Evolutionary conservation across 2,888 invertebrate species (phyloP), one percentile per base, ranked within the genome.

Genomic region (Apoda limacodes): DNA sequence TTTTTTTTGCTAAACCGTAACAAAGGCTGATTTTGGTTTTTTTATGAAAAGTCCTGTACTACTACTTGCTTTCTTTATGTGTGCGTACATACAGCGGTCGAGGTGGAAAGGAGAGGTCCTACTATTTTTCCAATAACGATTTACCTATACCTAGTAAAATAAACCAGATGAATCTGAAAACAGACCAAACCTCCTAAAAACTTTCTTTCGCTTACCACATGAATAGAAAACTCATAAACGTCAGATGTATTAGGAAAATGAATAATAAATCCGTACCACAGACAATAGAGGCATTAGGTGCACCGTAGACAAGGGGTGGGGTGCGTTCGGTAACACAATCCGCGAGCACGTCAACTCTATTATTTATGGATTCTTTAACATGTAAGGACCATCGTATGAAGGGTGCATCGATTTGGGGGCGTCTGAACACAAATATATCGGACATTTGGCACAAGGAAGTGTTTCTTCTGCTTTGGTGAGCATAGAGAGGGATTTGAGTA

Each of bases 301-400:
- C 58, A 55, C 60, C 68, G 68, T 69, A 70, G 70, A 75, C 71
- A 52, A 53, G 60, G 60, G 60, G 52, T 41, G 48, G 46, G 48
- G 43, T 39, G 52, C 50, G 50, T 44, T 43, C 48, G 55, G 71
- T 65, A 70, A 71, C 65, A 70, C 66, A 74, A 74, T 74, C 71
- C 71, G 56, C 52, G 56, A 44, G 52, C 62, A 67, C 78, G 78
- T 74, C 78, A 76, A 78, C 72, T 80, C 66, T 78, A 80, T 78
- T 80, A 80, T 78, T 80, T 75, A 80, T 76, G 80, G 80, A 74
- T 78, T 80, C 80, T 78, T 78, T 70, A 78, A 78, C 80, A 78
- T 72, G 76, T 75, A 74, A 78, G 78, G 68, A 64, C 64, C 54
- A 50, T 62, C 49, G 64, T 51, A 57, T 56, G 58, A 51, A 49